Conservation (phyloP, 2,797 vertebrate genomes). For the Labeo calbasu region DNA sequence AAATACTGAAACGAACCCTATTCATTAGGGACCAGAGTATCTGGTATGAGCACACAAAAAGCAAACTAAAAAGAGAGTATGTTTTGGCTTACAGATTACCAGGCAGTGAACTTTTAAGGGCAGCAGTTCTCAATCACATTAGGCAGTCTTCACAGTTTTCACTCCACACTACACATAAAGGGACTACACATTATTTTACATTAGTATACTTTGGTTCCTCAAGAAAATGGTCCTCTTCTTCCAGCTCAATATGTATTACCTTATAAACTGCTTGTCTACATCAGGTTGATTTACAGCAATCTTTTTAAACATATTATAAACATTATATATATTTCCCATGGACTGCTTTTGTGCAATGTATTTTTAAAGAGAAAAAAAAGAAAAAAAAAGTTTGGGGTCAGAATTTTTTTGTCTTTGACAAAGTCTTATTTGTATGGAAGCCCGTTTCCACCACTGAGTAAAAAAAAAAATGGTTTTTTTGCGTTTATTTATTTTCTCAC, state of each 20-base stretch:
- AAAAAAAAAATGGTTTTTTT: too few species aligned
- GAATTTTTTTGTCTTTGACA: not conserved
- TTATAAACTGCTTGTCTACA: conserved; percentile 27
- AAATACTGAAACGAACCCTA: conserved; percentile 13
- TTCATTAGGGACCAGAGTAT: conserved; percentile 2
- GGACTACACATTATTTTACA: conserved; percentile 19
- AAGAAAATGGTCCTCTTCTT: not conserved
- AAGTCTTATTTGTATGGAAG: not conserved
- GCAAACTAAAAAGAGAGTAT: not conserved
- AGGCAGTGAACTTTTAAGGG: conserved; percentile 54
- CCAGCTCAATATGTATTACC: conserved; percentile 1
- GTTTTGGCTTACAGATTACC: conserved; percentile 48
- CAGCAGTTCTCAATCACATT: conserved; percentile 8
- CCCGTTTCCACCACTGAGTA: too few species aligned
- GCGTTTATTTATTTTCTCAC: too few species aligned
- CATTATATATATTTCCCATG: not conserved
- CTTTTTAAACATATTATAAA: not conserved
- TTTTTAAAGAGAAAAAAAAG: not conserved
- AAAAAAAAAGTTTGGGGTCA: not conserved
- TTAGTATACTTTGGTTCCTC: conserved; percentile 31
- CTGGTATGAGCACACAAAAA: not conserved
- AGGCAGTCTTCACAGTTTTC: conserved; percentile 39
- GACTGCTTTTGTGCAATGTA: not conserved
- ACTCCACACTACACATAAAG: conserved; percentile 26
- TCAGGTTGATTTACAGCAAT: not conserved